Evolutionary conservation across 2,113 vertebrate species (phyloP).

Genomic region (Labeo catla): DNA sequence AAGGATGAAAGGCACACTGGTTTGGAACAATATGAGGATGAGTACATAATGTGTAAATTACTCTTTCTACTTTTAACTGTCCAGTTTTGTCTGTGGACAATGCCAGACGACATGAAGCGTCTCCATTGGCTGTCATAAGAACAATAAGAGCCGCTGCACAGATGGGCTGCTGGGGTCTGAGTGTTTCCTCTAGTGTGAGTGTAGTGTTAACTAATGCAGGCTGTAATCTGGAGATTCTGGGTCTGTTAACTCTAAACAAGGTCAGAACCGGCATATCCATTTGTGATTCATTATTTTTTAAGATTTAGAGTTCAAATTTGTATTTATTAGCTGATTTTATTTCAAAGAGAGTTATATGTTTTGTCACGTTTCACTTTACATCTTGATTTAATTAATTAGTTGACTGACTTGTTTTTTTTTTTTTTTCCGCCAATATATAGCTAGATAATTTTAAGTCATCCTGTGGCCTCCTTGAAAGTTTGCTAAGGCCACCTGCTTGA

Average conservation of each 20-base stretch:
- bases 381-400: not conserved
- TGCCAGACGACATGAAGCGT: constrained; percentile 3
- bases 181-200: not conserved
- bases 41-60: not conserved
- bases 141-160: constrained; percentile 32
- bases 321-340: not conserved
- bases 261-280: not conserved
- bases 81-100: not conserved
- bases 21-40: not conserved
- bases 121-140: constrained; percentile 34
- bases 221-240: not conserved
- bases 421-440: too few relatives aligned
- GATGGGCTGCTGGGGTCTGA: constrained; percentile 23
- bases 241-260: not conserved
- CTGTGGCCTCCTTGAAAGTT: not conserved
- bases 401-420: too few relatives aligned
- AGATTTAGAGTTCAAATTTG: not conserved
- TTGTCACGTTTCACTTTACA: not conserved
- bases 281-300: not conserved
- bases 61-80: not conserved
- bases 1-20: not conserved
- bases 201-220: not conserved
- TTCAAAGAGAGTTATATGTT: not conserved
- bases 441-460: not conserved
- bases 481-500: not conserved